Evolutionary conservation across 2,113 vertebrate species (phyloP).

Genomic region (Amazona guildingii): DNA sequence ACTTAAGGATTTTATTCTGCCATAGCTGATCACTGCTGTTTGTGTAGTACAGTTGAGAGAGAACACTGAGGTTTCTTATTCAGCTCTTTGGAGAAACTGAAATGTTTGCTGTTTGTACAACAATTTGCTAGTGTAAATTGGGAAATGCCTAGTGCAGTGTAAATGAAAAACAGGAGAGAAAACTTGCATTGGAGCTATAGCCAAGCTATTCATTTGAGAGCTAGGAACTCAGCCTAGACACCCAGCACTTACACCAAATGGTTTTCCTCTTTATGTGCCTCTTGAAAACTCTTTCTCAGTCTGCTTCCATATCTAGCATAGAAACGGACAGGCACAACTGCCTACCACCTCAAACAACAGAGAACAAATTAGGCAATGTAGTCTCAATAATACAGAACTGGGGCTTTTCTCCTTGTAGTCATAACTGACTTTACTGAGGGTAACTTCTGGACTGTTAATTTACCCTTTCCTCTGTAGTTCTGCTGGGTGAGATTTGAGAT

Average conservation of each 20-base stretch:
- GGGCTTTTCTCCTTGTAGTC: not conserved
- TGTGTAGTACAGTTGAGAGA: not conserved
- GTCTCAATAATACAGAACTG: not conserved
- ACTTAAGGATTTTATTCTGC: not conserved
- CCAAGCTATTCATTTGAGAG: not conserved
- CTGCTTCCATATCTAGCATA: rapidly evolving
- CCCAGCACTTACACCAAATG: not conserved
- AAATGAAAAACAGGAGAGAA: not conserved
- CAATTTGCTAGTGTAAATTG: not conserved
- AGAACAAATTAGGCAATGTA: not conserved
- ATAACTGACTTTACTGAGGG: not conserved
- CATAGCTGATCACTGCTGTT: not conserved
- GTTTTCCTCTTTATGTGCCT: not conserved
- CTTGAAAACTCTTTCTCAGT: not conserved
- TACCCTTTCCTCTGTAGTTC: not conserved
- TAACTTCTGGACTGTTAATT: not conserved
- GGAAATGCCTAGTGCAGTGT: not conserved
- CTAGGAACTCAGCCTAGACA: not conserved
- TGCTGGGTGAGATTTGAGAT: not conserved
- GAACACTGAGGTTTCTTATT: not conserved
- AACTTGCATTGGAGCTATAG: not conserved
- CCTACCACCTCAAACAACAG: not conserved
- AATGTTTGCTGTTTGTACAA: not conserved
- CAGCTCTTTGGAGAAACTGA: not conserved
- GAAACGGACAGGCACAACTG: not conserved